Percentiles rank a stretch among this genome's conserved stretches.
Conservation (phyloP, 2,113 vertebrate genomes). For the Pollimyrus isidori region DNA sequence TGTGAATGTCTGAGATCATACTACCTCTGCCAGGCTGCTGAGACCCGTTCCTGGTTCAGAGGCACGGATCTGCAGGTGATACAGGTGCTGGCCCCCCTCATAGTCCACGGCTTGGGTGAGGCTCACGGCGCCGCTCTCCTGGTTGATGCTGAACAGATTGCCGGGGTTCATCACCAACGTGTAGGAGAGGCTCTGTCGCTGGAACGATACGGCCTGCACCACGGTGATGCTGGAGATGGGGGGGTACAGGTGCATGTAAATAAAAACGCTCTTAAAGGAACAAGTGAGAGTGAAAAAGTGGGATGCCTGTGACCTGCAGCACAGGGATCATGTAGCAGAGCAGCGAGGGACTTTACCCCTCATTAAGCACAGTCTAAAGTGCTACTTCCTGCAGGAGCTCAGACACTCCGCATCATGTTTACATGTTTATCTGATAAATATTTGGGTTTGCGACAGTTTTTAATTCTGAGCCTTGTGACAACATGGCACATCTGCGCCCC, state of each 20-base stretch:
- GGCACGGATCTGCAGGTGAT: conserved; percentile 70
- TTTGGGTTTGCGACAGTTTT: conserved; percentile 67
- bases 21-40: conserved; percentile 73
- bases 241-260: background rate
- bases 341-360: background rate
- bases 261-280: background rate
- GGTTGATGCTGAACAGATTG: conserved; percentile 71
- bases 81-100: conserved; percentile 70
- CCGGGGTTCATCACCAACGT: conserved; percentile 69
- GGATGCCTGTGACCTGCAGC: background rate
- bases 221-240: conserved; percentile 52
- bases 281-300: background rate
- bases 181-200: conserved; percentile 67
- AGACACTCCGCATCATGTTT: conserved; percentile 59
- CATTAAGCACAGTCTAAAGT: conserved; percentile 40
- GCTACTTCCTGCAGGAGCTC: conserved; percentile 45
- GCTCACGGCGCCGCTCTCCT: conserved; percentile 69
- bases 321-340: background rate
- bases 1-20: background rate
- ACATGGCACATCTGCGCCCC: conserved; percentile 52
- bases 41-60: conserved; percentile 66
- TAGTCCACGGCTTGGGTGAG: conserved; percentile 68
- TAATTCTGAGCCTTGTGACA: conserved; percentile 57
- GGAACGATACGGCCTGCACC: conserved; percentile 79
- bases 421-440: conserved; percentile 55